Conservation (phyloP, 2,888 invertebrate genomes). For the Caenorhabditis japonica region DNA sequence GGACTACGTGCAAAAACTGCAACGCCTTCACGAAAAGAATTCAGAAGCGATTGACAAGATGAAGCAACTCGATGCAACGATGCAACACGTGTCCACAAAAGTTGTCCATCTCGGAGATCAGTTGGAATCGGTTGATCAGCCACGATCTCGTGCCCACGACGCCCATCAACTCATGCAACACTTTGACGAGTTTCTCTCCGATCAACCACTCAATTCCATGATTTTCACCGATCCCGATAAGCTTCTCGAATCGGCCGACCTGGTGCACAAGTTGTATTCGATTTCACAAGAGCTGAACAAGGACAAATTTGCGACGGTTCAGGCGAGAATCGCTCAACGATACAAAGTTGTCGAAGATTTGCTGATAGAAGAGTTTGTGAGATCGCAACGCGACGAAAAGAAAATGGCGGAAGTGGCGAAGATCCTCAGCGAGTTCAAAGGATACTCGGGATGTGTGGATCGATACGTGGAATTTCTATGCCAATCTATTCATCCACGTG, state of each 20-base stretch:
- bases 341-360: constrained; percentile 79
- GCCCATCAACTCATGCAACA: constrained; percentile 92
- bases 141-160: constrained; percentile 90
- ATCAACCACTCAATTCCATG: constrained; percentile 87
- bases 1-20: constrained; percentile 71
- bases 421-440: constrained; percentile 94
- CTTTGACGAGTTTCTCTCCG: constrained; percentile 90
- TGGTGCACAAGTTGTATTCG: constrained; percentile 94
- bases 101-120: constrained; percentile 99
- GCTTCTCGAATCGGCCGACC: constrained; percentile 93
- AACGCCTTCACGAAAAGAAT: constrained; percentile 73
- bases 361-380: constrained; percentile 93
- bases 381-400: constrained; percentile 87
- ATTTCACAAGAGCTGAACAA: constrained; percentile 87
- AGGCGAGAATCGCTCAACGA: constrained; percentile 74
- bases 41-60: constrained; percentile 71
- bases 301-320: constrained; percentile 73
- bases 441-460: constrained; percentile 94
- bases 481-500: constrained; percentile 79
- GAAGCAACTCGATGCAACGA: constrained; percentile 89
- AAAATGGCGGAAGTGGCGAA: constrained; percentile 94
- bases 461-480: constrained; percentile 97
- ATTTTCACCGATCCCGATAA: constrained; percentile 88
- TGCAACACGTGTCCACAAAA: constrained; percentile 95
- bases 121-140: constrained; percentile 84